A percentile compares a stretch with the other conserved stretches of the same genome.
These are phyloP conservation scores for Lonchura striata DNA, from an alignment of 2,113 vertebrate species.

Conservation along the genomic window DNA sequence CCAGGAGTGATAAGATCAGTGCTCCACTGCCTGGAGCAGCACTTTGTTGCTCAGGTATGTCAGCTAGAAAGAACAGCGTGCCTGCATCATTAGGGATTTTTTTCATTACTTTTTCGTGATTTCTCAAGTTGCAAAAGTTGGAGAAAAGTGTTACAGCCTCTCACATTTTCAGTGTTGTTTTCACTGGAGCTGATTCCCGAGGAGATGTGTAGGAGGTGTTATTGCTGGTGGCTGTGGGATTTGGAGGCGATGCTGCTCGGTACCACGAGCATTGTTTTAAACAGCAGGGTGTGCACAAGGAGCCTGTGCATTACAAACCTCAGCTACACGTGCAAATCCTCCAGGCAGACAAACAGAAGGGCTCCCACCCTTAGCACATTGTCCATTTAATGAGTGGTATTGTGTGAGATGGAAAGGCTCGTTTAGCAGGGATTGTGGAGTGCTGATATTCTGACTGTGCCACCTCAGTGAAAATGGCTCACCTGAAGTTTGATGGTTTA, in stretches of 20 bases:
- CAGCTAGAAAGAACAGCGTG: neutral
- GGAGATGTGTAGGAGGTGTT: neutral
- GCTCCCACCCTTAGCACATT: rapidly evolving
- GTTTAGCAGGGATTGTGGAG: neutral
- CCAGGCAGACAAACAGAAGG: neutral
- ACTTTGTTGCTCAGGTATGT: neutral
- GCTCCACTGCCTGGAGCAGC: neutral
- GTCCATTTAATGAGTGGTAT: neutral
- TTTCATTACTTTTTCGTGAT: neutral
- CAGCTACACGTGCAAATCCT: neutral
- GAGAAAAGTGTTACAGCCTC: neutral
- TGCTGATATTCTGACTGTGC: neutral
- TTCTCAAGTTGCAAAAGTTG: neutral
- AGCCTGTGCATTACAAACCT: neutral
- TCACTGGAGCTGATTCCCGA: neutral
- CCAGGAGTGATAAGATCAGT: neutral
- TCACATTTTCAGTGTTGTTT: neutral
- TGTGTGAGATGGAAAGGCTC: neutral
- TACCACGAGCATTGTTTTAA: neutral
- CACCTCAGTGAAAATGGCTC: neutral
- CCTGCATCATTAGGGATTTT: neutral
- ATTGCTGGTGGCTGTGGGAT: neutral
- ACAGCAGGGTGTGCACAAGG: neutral
- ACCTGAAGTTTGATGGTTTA: neutral
- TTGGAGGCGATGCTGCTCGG: neutral